Percentiles rank a stretch among this genome's conserved stretches.
phyloP scores from a whole-genome alignment of 2,113 vertebrate species.

The Melierax canorus region DNA sequence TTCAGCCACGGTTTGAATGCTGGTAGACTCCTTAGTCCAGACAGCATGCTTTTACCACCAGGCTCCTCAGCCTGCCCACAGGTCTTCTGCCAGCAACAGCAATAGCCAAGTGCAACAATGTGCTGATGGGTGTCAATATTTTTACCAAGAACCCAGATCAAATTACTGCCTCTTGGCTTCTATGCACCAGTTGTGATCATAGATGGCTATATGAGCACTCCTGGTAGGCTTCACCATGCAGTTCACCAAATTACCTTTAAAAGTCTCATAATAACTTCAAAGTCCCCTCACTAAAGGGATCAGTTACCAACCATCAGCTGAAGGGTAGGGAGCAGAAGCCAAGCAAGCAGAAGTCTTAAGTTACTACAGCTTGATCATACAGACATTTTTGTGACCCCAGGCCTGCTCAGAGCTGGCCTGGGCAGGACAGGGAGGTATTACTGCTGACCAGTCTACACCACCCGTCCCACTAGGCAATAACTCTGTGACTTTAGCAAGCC shows the following conservation, averaged over 20 bases:
- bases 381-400: neutral
- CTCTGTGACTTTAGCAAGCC: neutral
- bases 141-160: neutral
- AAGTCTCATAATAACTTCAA: neutral
- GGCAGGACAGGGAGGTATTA: neutral
- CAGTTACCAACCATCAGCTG: neutral
- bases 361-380: neutral
- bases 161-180: neutral
- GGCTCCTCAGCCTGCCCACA: neutral
- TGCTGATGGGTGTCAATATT: neutral
- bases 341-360: neutral
- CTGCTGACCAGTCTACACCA: neutral
- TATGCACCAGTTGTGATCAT: accelerated
- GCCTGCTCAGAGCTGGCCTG: neutral
- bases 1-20: neutral
- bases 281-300: neutral
- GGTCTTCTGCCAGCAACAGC: neutral
- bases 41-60: neutral
- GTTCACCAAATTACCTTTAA: neutral
- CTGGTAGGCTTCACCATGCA: neutral
- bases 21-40: neutral
- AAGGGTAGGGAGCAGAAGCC: neutral
- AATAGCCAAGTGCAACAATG: neutral
- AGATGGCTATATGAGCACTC: neutral
- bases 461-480: neutral